Percentiles rank a stretch among this genome's conserved stretches.
These are phyloP conservation scores for Hypotaenidia philippensis DNA, from an alignment of 2,797 vertebrate genomes.

Conservation along the genomic window DNA sequence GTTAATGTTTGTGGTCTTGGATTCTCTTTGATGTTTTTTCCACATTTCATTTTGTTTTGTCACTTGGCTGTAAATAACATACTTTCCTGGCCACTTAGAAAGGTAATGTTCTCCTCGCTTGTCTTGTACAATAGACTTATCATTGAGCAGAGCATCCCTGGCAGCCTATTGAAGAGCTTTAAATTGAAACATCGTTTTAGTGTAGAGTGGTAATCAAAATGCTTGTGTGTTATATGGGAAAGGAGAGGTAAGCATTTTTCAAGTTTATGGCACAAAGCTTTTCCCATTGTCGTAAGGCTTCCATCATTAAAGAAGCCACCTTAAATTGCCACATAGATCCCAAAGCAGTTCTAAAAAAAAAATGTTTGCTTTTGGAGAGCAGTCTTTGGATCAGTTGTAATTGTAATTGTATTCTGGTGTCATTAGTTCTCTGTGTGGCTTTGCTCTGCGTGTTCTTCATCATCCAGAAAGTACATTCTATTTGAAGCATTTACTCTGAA, in stretches of 20 bases:
- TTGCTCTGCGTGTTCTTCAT: not conserved
- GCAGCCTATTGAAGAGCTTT: constrained; percentile 27
- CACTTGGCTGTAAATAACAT: constrained; percentile 46
- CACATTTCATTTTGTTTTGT: constrained; percentile 7
- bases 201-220: constrained; percentile 41
- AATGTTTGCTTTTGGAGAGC: not conserved
- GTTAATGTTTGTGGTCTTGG: not conserved
- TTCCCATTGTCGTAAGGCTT: constrained; percentile 21
- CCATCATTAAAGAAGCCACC: constrained; percentile 17
- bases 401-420: not conserved
- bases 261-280: constrained; percentile 26
- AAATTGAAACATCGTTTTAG: constrained; percentile 58
- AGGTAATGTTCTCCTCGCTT: constrained; percentile 6
- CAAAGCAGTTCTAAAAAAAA: constrained; percentile 10
- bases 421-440: not conserved
- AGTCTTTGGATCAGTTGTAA: not conserved
- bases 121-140: constrained; percentile 33
- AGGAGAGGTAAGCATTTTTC: constrained; percentile 11
- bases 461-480: not conserved
- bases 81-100: not conserved
- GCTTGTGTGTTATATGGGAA: constrained; percentile 1
- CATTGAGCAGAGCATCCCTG: constrained; percentile 25
- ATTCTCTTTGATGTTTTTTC: not conserved
- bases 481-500: not conserved
- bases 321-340: not conserved